These are phyloP conservation scores for Episyrphus balteatus DNA, from an alignment of 1,140 invertebrate genomes.

Conservation along the genomic window DNA sequence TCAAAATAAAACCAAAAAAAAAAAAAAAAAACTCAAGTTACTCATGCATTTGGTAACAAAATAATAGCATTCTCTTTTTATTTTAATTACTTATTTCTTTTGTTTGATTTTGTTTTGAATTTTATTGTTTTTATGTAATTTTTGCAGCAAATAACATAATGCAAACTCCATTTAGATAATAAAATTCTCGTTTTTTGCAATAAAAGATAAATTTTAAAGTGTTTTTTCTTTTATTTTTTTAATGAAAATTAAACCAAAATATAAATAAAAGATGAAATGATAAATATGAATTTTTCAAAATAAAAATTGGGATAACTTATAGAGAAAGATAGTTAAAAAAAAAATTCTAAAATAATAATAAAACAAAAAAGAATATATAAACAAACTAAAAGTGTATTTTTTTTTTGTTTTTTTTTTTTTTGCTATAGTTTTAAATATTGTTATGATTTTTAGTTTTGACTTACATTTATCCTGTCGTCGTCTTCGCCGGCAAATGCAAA, in stretches of 20 bases:
- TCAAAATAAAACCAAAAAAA: no score
- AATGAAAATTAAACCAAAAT: slow-evolving; percentile 2
- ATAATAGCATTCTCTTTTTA: no score
- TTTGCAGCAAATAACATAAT: no score
- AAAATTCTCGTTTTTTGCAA: not conserved
- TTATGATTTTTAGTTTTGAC: slow-evolving; percentile 34
- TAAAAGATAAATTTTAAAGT: not conserved
- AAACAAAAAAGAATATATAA: slow-evolving; percentile 1
- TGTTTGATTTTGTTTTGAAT: no score
- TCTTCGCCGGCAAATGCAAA: slow-evolving; percentile 67
- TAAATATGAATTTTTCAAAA: not conserved
- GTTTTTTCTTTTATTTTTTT: not conserved
- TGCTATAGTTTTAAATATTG: not conserved
- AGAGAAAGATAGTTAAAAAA: not conserved
- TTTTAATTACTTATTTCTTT: no score
- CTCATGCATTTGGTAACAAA: no score
- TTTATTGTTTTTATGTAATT: no score
- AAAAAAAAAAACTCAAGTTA: no score
- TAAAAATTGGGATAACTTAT: not conserved
- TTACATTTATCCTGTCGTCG: slow-evolving; percentile 77
- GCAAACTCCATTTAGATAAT: not conserved
- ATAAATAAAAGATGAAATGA: slow-evolving; percentile 3
- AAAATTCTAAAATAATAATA: not conserved
- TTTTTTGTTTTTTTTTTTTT: not conserved
- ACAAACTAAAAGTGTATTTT: not conserved